Evolutionary conservation across 2,888 invertebrate genomes (phyloP).

Genomic region (Diarsia brunnea): DNA sequence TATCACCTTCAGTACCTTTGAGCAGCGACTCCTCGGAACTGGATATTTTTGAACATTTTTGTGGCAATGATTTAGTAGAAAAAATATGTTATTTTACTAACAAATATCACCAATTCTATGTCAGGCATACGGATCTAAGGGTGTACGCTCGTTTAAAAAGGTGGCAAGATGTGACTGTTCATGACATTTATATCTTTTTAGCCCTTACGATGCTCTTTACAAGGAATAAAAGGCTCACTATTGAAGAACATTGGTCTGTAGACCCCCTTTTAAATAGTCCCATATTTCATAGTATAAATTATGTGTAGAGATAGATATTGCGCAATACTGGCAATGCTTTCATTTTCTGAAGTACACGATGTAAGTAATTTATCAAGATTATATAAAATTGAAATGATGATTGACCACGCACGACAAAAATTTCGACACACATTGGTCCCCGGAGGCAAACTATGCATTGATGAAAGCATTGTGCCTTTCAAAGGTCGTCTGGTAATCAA

Average conservation of each 20-base stretch:
- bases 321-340: slow-evolving; percentile 45
- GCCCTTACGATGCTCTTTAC: slow-evolving; percentile 59
- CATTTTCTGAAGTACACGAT: slow-evolving; percentile 45
- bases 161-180: slow-evolving; percentile 51
- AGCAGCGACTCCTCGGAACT: slow-evolving; percentile 51
- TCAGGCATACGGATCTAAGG: slow-evolving; percentile 48
- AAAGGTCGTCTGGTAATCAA: slow-evolving; percentile 60
- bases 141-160: slow-evolving; percentile 46
- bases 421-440: slow-evolving; percentile 53
- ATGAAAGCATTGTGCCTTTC: slow-evolving; percentile 65
- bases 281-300: slow-evolving; percentile 35
- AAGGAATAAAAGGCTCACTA: slow-evolving; percentile 54
- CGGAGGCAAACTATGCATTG: slow-evolving; percentile 58
- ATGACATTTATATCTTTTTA: slow-evolving; percentile 54
- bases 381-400: slow-evolving; percentile 45
- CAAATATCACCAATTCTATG: slow-evolving; percentile 49
- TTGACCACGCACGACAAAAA: slow-evolving; percentile 56
- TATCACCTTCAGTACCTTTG: slow-evolving; percentile 46
- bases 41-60: slow-evolving; percentile 53
- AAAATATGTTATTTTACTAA: slow-evolving; percentile 53
- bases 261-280: slow-evolving; percentile 48
- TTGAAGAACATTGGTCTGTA: slow-evolving; percentile 61
- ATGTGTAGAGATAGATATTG: slow-evolving; percentile 46
- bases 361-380: slow-evolving; percentile 44
- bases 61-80: slow-evolving; percentile 49